Conservation (phyloP, 1,140 invertebrate species). For the Apis florea region DNA sequence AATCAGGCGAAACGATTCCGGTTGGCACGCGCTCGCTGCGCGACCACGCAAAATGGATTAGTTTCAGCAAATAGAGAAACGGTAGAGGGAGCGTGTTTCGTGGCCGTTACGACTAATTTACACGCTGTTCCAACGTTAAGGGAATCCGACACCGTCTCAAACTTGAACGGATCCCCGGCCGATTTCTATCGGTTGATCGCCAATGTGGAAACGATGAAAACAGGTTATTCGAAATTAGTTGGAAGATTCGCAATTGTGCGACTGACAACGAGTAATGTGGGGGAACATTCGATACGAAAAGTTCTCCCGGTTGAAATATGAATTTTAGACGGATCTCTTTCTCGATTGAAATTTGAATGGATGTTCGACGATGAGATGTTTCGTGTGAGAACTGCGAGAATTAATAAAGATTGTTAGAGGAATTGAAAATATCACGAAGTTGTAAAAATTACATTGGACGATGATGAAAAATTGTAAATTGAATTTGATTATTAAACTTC, state of each 20-base stretch:
- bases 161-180: constrained; percentile 33
- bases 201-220: background rate
- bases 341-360: background rate
- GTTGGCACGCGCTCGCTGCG: constrained; percentile 9
- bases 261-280: no score
- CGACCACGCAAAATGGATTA: constrained; percentile 51
- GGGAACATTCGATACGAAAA: no score
- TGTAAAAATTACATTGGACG: no score
- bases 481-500: no score
- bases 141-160: constrained; percentile 37
- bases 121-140: constrained; percentile 34
- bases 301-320: no score
- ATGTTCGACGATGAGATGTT: background rate
- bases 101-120: constrained; percentile 58
- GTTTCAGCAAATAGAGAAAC: constrained; percentile 60
- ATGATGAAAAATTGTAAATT: no score
- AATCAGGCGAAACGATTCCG: constrained; percentile 46
- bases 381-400: background rate
- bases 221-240: background rate
- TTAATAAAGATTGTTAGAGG: no score
- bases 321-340: no score
- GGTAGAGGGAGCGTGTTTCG: constrained; percentile 42
- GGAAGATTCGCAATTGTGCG: no score
- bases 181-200: background rate
- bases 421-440: no score